These are phyloP conservation scores for Etia nguti DNA, from an alignment of 2,113 vertebrate genomes.

Conservation along the genomic window DNA sequence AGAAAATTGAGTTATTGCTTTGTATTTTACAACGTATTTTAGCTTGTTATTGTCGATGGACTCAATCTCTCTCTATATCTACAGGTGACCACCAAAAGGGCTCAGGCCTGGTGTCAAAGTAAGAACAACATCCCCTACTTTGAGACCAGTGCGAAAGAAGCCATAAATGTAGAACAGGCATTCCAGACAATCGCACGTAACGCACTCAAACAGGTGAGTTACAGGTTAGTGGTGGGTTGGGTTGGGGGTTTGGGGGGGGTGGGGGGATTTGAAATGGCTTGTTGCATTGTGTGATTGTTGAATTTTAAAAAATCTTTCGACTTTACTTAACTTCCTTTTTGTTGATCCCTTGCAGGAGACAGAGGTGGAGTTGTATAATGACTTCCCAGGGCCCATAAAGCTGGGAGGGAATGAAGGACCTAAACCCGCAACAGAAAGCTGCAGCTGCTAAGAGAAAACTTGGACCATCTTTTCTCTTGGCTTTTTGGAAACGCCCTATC, in stretches of 20 bases:
- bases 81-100: conserved; percentile 95
- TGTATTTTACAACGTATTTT: neutral
- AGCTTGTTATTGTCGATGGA: neutral
- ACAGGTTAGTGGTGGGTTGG: neutral
- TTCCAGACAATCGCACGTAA: conserved; percentile 99
- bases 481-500: conserved; percentile 48
- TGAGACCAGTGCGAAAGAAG: conserved; percentile 98
- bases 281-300: neutral
- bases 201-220: conserved; percentile 93
- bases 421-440: conserved; percentile 86
- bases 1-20: neutral
- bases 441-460: conserved; percentile 91
- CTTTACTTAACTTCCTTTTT: neutral
- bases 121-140: conserved; percentile 99
- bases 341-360: conserved; percentile 78
- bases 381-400: conserved; percentile 98
- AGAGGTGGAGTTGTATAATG: conserved; percentile 97
- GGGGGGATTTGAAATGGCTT: neutral
- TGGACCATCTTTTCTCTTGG: conserved; percentile 72
- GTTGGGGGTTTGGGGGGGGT: neutral
- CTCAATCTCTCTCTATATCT: neutral
- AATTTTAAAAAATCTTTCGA: neutral
- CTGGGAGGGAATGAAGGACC: conserved; percentile 92
- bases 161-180: conserved; percentile 98
- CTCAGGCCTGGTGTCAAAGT: conserved; percentile 98